A percentile compares a stretch with the other conserved stretches of the same genome.
These are phyloP conservation scores for Smutsia gigantea DNA, from an alignment of 2,797 vertebrate species.

Conservation along the genomic window DNA sequence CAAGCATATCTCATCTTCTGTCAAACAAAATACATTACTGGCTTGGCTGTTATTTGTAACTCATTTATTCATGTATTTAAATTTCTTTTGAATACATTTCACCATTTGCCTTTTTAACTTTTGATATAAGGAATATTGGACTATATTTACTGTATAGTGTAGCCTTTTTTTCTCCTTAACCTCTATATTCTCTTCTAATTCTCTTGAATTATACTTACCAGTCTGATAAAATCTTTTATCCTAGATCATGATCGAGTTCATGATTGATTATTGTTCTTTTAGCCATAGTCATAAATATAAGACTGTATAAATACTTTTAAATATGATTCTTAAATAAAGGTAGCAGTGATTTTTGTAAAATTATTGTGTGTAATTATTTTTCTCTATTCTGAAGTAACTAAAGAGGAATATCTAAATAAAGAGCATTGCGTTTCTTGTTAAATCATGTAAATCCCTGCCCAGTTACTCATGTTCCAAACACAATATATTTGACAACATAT, in stretches of 20 bases:
- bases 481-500: neutral
- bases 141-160: neutral
- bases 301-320: neutral
- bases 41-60: neutral
- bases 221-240: neutral
- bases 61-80: neutral
- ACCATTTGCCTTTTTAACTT: neutral
- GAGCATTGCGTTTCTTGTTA: neutral
- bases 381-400: neutral
- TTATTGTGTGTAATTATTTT: neutral
- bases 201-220: neutral
- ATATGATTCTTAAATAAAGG: neutral
- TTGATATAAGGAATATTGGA: neutral
- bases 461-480: neutral
- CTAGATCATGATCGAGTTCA: neutral
- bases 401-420: neutral
- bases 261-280: neutral
- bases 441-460: neutral
- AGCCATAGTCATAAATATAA: neutral
- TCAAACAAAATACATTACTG: neutral
- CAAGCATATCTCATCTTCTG: neutral
- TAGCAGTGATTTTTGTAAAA: neutral
- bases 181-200: neutral
- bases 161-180: neutral
- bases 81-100: neutral